Evolutionary conservation across 2,797 vertebrate genomes (phyloP), one percentile per base, ranked within the genome.

Genomic region (Epinephelus awoara): DNA sequence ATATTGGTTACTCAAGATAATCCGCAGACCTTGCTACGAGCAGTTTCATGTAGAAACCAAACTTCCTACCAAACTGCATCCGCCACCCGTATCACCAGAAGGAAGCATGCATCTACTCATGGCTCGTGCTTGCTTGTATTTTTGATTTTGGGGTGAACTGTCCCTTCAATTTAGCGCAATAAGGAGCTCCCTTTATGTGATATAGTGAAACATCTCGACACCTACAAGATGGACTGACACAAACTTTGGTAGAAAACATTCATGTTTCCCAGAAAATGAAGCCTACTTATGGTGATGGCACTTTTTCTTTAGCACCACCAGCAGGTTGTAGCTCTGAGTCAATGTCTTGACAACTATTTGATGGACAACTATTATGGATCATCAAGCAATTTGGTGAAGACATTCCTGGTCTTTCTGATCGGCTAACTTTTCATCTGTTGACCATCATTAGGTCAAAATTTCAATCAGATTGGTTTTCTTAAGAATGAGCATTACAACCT

Each of bases 301-400:
- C 52, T 27, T 27, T 17, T 55, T 14, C 14, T 55, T 2, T 49
- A 50, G 18, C 47, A 49, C 8, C 52, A 27, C 13, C 14, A 27
- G 23, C 6, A 27, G 52, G 29, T 29, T 14, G 17, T 6, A 25
- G 2, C 25, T 25, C 21, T 17, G 14, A 56, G 18, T 40, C 46
- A 51, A 21, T 51, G 29, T 52, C 9, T 67, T 12, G 21, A 54
- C 34, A 54, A 14, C 17, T 49, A 57, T 17, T 58, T 4, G 18
- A 59, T 59, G 19, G 23, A 23, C 2, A 18, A 15, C 18, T 29
- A 14, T 68, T 44, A 19, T 29, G 7, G 40, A 56, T 46, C 38
- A 50, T 70, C 27, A 38, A 59, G 44, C 67, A 58, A 1, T 58
- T 70, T 38, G n/a, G 14, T 49, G 55, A 25, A 58, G 67, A 70